Conservation (phyloP, 2,888 invertebrate species). For the Tupiocoris notatus region DNA sequence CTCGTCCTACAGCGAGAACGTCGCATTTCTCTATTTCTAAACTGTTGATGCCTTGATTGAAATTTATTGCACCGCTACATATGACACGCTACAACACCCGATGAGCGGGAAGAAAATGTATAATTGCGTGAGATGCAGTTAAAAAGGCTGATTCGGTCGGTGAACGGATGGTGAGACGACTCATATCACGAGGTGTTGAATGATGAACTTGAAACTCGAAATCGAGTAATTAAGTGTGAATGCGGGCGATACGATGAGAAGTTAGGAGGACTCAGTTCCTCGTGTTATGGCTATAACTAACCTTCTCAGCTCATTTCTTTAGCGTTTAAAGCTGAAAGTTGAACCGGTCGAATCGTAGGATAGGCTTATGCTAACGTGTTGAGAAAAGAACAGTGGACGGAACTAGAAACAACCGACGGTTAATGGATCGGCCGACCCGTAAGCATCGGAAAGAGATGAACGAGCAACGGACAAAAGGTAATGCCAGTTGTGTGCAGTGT, state of each 20-base stretch:
- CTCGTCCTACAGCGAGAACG: not conserved
- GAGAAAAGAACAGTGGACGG: not conserved
- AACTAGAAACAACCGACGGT: not conserved
- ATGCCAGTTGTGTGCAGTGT: not conserved
- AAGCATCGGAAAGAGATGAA: constrained; percentile 2
- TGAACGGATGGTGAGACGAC: no score
- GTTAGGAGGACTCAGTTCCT: no score
- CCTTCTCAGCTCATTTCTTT: not conserved
- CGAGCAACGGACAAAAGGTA: not conserved
- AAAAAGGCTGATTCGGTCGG: not conserved
- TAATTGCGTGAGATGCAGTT: not conserved
- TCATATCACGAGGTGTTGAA: not conserved
- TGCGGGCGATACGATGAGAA: not conserved
- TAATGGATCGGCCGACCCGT: not conserved
- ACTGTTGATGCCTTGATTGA: not conserved
- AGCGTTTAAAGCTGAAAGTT: not conserved
- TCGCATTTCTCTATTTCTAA: not conserved
- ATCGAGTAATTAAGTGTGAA: not conserved
- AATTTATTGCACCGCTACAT: not conserved
- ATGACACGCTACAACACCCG: not conserved
- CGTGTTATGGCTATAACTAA: not conserved
- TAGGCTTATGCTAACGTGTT: no score
- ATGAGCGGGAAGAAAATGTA: not conserved
- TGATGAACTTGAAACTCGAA: not conserved
- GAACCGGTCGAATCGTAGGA: not conserved